Base-by-base conservation (phyloP, 2,797 vertebrate species). In the Alauda arvensis region DNA sequence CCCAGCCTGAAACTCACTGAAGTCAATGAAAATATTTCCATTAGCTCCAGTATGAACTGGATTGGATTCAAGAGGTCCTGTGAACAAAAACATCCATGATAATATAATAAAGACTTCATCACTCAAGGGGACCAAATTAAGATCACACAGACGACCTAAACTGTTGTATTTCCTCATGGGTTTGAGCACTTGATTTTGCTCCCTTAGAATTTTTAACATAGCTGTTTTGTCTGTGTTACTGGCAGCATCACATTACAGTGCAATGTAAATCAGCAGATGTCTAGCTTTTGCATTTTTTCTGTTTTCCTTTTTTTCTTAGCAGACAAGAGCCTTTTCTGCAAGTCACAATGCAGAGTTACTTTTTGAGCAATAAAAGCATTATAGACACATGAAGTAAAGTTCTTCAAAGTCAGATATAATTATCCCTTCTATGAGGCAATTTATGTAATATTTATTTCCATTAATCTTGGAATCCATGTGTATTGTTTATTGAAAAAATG, bases 401-500 rank as follows among this genome's bases (percentile, higher is more conserved):
- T 91, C 77, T 92, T 93, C 83, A 83, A 92, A 94, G 85, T 89
- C 84, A 56, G 23, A 49, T 51, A n/a, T 80, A 81, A 92, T 89
- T 83, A 93, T 57, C 23, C 40, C 67, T 92, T 88, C 62, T 55
- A 55, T 55, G 42, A 80, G 34, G 20, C 93, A 95, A 72, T 93
- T 94, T 87, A 68, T 82, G 79, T 43, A 83, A 91, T 94, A 94
- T 89, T 96, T 94, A 87, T 94, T 95, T 95, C 90, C 61, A 59
- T 82, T 95, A 91, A 93, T 94, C 93, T 88, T 93, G 24, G 83
- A 92, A 87, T 60, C 77, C 87, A 87, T 95, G 68, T 93, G 77
- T 18, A 33, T 94, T 95, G 91, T 93, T 97, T 94, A 96, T 91
- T 95, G 93, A 96, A 92, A 94, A 96, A 95, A 96, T 95, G 76